Evolutionary conservation across 2,113 vertebrate species (phyloP).

Genomic region (Chlorocebus sabaeus): DNA sequence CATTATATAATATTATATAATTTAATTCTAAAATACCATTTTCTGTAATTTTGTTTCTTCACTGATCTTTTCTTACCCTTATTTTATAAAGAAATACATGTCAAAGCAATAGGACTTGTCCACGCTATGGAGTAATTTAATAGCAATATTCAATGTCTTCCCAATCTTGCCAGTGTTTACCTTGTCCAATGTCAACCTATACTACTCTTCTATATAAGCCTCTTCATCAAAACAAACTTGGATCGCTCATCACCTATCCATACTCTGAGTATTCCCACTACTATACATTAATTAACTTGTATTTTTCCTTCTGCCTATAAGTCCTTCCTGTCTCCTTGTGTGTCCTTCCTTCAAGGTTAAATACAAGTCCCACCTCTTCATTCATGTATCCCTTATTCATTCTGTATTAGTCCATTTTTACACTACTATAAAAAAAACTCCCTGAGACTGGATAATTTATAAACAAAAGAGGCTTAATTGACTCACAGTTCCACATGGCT

Average conservation of each 20-base stretch:
- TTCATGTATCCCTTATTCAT: neutral
- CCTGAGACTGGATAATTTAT: no score
- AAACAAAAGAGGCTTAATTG: no score
- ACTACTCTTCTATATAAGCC: neutral
- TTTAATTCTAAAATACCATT: slow-evolving; percentile 39
- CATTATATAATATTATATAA: neutral
- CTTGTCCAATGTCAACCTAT: neutral
- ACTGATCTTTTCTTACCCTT: neutral
- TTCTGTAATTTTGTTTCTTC: neutral
- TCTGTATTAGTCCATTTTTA: neutral
- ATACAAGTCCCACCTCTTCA: neutral
- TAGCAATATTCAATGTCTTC: neutral
- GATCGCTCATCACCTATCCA: neutral
- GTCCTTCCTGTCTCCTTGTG: neutral
- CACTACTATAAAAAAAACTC: no score
- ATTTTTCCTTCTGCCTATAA: neutral
- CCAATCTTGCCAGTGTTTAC: neutral
- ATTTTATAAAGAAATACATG: neutral
- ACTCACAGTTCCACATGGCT: no score
- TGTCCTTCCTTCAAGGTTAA: neutral
- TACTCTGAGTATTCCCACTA: neutral
- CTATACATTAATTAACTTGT: neutral
- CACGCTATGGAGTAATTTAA: neutral
- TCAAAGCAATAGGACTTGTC: neutral
- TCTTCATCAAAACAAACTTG: neutral